Percentiles rank a stretch among this genome's conserved stretches.
These are phyloP conservation scores for Eurystomus glaucurus DNA, from an alignment of 2,797 vertebrate genomes.

Conservation along the genomic window DNA sequence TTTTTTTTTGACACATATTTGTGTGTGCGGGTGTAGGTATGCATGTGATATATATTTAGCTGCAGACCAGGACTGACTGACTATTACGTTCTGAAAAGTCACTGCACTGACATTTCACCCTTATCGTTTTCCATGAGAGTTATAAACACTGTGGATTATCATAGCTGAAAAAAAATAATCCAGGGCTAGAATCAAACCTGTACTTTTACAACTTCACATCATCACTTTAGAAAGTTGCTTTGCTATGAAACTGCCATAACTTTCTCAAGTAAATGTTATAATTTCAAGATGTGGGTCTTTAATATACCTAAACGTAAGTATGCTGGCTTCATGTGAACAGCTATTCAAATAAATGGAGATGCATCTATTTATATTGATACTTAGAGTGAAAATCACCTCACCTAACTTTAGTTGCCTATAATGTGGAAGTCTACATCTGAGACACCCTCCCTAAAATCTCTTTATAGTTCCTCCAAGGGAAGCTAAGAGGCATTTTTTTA, in stretches of 20 bases:
- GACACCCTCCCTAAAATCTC: background rate
- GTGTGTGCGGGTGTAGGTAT: background rate
- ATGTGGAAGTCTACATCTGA: constrained; percentile 6
- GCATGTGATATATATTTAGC: background rate
- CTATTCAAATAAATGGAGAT: constrained; percentile 15
- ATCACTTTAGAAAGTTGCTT: constrained; percentile 38
- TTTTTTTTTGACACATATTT: background rate
- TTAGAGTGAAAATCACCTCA: constrained; percentile 6
- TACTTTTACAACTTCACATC: background rate
- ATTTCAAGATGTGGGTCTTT: background rate
- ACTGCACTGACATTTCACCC: background rate
- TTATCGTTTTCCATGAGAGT: background rate
- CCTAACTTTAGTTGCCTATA: background rate
- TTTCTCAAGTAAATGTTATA: constrained; percentile 17
- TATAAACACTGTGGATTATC: background rate
- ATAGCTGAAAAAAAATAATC: background rate
- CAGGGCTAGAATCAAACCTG: background rate
- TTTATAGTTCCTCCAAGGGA: constrained; percentile 42
- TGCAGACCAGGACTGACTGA: background rate
- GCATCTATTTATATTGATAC: constrained; percentile 27
- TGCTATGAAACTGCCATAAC: background rate
- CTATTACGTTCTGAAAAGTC: background rate
- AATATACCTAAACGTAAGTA: background rate
- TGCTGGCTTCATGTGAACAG: background rate
- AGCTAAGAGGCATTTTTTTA: constrained; percentile 45